Evolutionary conservation across 2,888 invertebrate genomes (phyloP), one percentile per base, ranked within the genome.

Genomic region (Pogonocherus hispidulus): DNA sequence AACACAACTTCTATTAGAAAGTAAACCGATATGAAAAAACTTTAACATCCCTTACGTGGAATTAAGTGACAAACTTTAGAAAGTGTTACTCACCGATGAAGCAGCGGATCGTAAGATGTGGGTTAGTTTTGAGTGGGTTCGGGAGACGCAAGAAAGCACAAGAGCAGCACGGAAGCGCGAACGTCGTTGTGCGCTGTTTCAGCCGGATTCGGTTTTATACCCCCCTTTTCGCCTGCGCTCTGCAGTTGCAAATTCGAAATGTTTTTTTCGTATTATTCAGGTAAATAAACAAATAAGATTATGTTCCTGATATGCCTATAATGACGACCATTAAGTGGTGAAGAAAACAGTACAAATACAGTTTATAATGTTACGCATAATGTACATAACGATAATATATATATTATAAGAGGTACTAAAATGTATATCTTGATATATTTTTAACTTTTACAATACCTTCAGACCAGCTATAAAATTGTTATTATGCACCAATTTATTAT

Each of bases 271-370:
- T 57, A 46, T 44, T 57, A 52, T 23, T 44, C 37, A 20, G 44
- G 18, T 57, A 57, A 57, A 57, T 57, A 57, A 57, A 57, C 57
- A 57, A 56, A 44, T 57, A 46, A 23, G 57, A 57, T 57, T 57
- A 57, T 3, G n/a, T n/a, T n/a, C 5, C 0, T 1, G 41, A 41
- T 46, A 18, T 23, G 27, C 27, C 27, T 41, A 20, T 57, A 37
- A 57, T 57, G 22, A 23, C 20, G 22, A 22, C 16, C n/a, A 57
- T 44, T 57, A 35, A 56, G 41, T n/a, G 16, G 22, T 23, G n/a
- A n/a, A n/a, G n/a, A n/a, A n/a, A n/a, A n/a, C n/a, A n/a, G n/a
- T n/a, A n/a, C n/a, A n/a, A n/a, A 16, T 19, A 19, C 3, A 9
- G 0, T 47, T 47, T 47, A 47, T 8, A 18, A 47, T 2, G 18